Evolutionary conservation across 2,113 vertebrate species (phyloP).

Genomic region (Baryphthengus martii): DNA sequence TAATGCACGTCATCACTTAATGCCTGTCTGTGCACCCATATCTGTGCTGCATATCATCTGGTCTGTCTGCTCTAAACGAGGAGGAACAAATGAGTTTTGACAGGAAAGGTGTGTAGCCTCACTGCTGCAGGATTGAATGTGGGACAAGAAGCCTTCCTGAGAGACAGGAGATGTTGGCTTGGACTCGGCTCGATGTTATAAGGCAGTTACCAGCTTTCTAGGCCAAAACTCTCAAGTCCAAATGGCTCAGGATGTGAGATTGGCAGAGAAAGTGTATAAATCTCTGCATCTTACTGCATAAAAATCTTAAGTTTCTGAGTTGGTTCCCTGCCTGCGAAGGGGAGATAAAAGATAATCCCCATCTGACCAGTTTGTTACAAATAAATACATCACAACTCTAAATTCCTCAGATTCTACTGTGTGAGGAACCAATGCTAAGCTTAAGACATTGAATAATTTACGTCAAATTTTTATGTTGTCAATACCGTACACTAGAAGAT

Average conservation of each 20-base stretch:
- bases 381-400: not conserved
- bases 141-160: not conserved
- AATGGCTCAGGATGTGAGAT: not conserved
- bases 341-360: not conserved
- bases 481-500: not conserved
- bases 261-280: not conserved
- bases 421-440: accelerated
- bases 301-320: not conserved
- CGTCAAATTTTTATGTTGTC: not conserved
- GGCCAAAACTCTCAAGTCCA: not conserved
- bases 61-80: not conserved
- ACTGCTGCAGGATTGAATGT: not conserved
- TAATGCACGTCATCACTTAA: not conserved
- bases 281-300: not conserved
- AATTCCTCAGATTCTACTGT: not conserved
- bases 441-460: not conserved
- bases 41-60: not conserved
- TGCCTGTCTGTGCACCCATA: not conserved
- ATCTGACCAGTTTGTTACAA: not conserved
- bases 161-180: not conserved
- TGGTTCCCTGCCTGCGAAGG: not conserved
- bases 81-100: not conserved
- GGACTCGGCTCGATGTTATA: not conserved
- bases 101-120: not conserved
- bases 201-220: not conserved